Percentiles rank a stretch among this genome's conserved stretches.
These are phyloP conservation scores for Maylandia zebra DNA, from an alignment of 2,113 vertebrate species.

Conservation along the genomic window DNA sequence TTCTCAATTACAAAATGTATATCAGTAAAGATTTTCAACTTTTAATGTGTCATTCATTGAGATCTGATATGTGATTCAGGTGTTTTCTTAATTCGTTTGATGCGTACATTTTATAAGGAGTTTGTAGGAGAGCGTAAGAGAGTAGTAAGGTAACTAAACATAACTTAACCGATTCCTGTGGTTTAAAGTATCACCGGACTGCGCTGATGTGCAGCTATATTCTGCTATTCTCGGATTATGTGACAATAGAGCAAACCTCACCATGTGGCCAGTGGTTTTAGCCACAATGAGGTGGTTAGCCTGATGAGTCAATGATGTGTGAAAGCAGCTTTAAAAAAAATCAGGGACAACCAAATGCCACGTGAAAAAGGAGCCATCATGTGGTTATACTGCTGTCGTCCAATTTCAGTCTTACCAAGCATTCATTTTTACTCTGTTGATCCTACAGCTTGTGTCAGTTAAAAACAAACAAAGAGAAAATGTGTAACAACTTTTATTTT, in stretches of 20 bases:
- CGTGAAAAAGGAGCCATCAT: not conserved
- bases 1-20: not conserved
- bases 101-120: not conserved
- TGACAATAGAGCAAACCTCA: not conserved
- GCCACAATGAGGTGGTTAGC: not conserved
- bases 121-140: not conserved
- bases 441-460: not conserved
- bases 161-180: not conserved
- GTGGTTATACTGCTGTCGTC: not conserved
- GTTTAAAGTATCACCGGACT: not conserved
- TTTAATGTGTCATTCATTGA: not conserved
- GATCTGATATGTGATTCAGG: not conserved
- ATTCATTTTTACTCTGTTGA: not conserved
- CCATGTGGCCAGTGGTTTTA: not conserved
- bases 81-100: not conserved
- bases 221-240: not conserved
- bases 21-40: not conserved
- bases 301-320: not conserved
- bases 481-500: not conserved
- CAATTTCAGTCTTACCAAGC: not conserved
- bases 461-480: not conserved
- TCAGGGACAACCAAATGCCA: not conserved
- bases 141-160: not conserved
- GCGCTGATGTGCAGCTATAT: not conserved
- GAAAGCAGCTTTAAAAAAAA: not conserved